Conservation (phyloP, 2,113 vertebrate genomes). For the Anas platyrhynchos region DNA sequence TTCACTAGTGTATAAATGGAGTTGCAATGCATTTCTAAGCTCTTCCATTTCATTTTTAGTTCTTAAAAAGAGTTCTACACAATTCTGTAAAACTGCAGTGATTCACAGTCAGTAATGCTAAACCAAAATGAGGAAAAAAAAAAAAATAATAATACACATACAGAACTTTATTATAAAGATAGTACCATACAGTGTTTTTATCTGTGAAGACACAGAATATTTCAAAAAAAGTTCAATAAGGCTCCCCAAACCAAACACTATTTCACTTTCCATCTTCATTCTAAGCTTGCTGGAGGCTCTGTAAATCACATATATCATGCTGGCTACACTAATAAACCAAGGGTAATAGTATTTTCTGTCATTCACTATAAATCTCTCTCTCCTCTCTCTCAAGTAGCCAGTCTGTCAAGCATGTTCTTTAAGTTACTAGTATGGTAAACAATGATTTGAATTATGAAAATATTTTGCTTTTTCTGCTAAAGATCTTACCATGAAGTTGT, state of each 20-base stretch:
- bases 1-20: background rate
- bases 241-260: background rate
- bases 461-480: background rate
- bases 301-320: background rate
- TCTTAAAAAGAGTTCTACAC: background rate
- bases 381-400: background rate
- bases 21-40: background rate
- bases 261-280: background rate
- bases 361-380: background rate
- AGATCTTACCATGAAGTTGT: background rate
- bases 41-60: background rate
- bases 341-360: background rate
- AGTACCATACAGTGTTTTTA: background rate
- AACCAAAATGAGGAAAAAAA: background rate
- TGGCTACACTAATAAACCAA: background rate
- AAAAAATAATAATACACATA: background rate
- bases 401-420: background rate
- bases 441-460: background rate
- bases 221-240: background rate
- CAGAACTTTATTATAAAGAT: background rate
- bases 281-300: background rate
- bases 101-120: background rate
- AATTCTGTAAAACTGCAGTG: background rate
- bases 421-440: background rate
- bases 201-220: background rate